A percentile compares a stretch with the other conserved stretches of the same genome.
Conservation (phyloP, 2,113 vertebrate species). For the Phaetusa simplex region DNA sequence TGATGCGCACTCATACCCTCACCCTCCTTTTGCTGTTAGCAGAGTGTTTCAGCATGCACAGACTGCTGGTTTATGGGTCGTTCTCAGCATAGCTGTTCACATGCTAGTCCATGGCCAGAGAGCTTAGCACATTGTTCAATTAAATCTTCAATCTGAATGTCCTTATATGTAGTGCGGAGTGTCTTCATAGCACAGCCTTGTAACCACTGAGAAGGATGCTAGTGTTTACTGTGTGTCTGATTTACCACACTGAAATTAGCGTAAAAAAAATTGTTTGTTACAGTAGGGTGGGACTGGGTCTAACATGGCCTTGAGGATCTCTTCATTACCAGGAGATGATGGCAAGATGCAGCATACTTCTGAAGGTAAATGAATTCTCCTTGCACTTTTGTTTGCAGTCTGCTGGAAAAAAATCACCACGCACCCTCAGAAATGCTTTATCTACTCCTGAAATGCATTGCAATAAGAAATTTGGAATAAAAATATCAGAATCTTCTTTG, state of each 20-base stretch:
- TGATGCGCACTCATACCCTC: fast-evolving
- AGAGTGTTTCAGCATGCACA: neutral
- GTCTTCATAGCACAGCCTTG: neutral
- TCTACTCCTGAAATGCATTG: neutral
- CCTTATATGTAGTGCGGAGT: neutral
- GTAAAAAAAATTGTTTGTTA: neutral
- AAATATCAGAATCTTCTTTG: neutral
- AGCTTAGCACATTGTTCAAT: neutral
- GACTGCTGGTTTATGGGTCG: neutral
- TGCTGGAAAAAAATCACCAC: neutral
- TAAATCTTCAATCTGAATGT: neutral
- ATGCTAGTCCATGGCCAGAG: neutral
- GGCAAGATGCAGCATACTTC: neutral
- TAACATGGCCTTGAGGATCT: neutral
- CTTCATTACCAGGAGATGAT: neutral
- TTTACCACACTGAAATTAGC: neutral
- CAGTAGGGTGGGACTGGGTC: neutral
- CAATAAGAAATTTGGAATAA: neutral
- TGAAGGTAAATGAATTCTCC: neutral
- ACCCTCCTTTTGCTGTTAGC: neutral
- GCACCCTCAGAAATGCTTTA: neutral
- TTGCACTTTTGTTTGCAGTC: neutral
- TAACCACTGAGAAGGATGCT: neutral
- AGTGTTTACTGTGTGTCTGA: neutral
- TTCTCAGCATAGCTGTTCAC: neutral